Evolutionary conservation across 2,888 invertebrate species (phyloP), one percentile per base, ranked within the genome.

Genomic region (Drosophila dives): DNA sequence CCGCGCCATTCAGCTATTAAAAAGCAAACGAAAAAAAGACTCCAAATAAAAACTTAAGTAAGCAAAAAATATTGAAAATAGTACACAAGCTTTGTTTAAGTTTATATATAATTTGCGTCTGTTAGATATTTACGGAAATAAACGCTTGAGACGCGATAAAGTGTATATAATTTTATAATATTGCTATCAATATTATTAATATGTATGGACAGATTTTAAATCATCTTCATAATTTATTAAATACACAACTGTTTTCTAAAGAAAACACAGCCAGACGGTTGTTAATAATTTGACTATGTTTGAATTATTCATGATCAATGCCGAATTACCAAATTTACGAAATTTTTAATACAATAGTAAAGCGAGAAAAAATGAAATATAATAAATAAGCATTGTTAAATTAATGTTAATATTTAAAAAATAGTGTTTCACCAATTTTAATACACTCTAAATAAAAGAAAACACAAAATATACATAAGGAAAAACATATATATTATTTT

Each of bases 1-100:
- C 50, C 50, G 3, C 0, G 26, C 48, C n/a, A 62, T 65, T 12
- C 61, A 38, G 15, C 38, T 56, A 26, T 23, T 78, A 2, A 58
- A 56, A 36, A 23, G n/a, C 11, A 42, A 15, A 6, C 38, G 29
- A 10, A 56, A 12, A 11, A 17, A 29, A 40, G 0, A 6, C 10
- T 7, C 7, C n/a, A n/a, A 3, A 36, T 26, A 29, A 53, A n/a
- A 33, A 26, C n/a, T 20, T 0, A 15, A 45, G 2, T 7, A 20
- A 45, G 7, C 11, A 38, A 32, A 15, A 17, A 23, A 23, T 8
- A 17, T 10, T 15, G 3, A 33, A 53, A 23, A 15, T 15, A 17
- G 11, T 11, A 36, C 20, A 15, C 20, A 33, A 33, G 15, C 36
- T 15, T 15, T 36, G 36, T 8, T 17, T 38, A n/a, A 17, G 12